phyloP scores from a whole-genome alignment of 2,797 vertebrate species.

The Lemur catta region DNA sequence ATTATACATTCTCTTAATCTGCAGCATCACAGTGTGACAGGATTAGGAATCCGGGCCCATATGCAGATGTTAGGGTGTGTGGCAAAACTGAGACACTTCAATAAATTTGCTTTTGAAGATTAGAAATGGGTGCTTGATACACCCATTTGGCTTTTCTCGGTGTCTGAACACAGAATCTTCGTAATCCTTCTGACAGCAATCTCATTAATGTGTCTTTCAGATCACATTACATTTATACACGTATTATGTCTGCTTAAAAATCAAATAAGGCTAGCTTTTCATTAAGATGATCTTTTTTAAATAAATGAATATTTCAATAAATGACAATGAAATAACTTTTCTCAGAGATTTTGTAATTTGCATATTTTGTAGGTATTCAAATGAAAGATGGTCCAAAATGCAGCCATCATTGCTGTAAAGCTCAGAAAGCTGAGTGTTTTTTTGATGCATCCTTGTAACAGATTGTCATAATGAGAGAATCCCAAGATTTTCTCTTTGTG shows the following conservation, averaged over 20 bases:
- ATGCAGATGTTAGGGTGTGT: conserved; percentile 80
- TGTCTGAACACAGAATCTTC: conserved; percentile 79
- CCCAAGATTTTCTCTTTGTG: conserved; percentile 68
- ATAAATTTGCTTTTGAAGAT: conserved; percentile 80
- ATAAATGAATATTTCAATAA: conserved; percentile 78
- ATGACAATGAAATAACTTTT: conserved; percentile 74
- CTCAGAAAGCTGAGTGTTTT: conserved; percentile 10
- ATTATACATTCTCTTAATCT: conserved; percentile 87
- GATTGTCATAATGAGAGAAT: conserved; percentile 71
- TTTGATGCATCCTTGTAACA: conserved; percentile 54
- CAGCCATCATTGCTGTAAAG: conserved; percentile 38
- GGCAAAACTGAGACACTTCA: conserved; percentile 81
- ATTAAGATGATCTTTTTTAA: conserved; percentile 69
- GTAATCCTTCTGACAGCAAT: conserved; percentile 81
- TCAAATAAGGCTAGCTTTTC: conserved; percentile 76
- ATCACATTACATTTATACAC: conserved; percentile 80
- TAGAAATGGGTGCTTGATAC: conserved; percentile 76
- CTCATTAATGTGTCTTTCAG: conserved; percentile 80
- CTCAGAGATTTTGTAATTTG: conserved; percentile 68
- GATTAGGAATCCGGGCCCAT: conserved; percentile 82
- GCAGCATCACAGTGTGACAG: conserved; percentile 80
- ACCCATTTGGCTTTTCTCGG: conserved; percentile 79
- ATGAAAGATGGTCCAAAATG: conserved; percentile 75
- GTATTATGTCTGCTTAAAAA: conserved; percentile 79
- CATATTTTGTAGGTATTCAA: conserved; percentile 81